Evolutionary conservation across 2,888 invertebrate species (phyloP).

Genomic region (Unio delphinus): DNA sequence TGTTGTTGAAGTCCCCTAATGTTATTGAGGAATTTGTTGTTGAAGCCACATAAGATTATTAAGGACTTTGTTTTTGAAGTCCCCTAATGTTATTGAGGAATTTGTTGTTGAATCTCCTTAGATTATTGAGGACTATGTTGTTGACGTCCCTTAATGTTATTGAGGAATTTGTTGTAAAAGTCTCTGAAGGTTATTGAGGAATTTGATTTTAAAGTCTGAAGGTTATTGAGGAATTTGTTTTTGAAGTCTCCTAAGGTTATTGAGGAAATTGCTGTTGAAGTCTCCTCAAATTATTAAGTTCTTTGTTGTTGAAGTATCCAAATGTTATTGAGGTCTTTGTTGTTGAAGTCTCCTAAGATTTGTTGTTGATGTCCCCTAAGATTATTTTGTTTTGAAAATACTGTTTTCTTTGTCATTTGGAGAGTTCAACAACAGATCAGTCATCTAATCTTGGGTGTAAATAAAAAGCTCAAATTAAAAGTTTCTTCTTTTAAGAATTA

Average conservation of each 20-base stretch:
- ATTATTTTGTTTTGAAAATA: background rate
- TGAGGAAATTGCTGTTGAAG: no score
- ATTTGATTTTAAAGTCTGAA: no score
- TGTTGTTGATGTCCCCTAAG: constrained; percentile 1
- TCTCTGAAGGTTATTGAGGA: no score
- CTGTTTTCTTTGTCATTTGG: background rate
- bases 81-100: no score
- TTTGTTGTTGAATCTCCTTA: constrained; percentile 1
- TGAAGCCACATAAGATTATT: no score
- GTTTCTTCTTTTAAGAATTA: background rate
- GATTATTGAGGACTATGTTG: background rate
- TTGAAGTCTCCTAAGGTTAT: no score
- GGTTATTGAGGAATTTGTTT: background rate
- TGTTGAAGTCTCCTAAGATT: constrained; percentile 1
- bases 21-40: no score
- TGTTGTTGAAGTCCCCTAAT: no score
- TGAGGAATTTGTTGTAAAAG: no score
- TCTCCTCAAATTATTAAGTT: no score
- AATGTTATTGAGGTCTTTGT: background rate
- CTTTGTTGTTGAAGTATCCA: no score
- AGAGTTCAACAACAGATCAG: background rate
- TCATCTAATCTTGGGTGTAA: background rate
- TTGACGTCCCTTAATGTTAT: background rate
- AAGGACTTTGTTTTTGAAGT: no score
- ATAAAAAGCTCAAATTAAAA: constrained; percentile 1